Conservation (phyloP, 1,140 invertebrate species). For the Liolophura sinensis region DNA sequence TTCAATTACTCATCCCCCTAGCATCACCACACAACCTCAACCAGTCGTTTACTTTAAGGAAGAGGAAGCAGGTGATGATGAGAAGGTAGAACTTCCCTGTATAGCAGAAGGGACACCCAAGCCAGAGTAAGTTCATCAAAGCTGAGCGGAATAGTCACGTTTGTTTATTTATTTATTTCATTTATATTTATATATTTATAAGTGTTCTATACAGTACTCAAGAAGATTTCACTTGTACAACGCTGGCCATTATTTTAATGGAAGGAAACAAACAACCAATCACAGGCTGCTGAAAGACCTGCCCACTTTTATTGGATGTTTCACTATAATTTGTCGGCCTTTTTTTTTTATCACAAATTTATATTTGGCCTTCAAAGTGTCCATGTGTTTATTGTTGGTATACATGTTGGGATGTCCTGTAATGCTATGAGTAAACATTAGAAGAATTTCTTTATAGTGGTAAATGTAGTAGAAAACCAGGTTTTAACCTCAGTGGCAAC, state of each 20-base stretch:
- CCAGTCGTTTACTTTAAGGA: constrained; percentile 35
- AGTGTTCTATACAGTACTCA: background rate
- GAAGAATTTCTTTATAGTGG: too few relatives aligned
- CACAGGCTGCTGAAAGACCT: too few relatives aligned
- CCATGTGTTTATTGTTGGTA: too few relatives aligned
- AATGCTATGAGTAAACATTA: too few relatives aligned
- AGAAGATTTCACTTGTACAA: too few relatives aligned
- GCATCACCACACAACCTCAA: constrained; percentile 30
- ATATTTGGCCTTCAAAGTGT: too few relatives aligned
- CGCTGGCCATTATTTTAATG: background rate
- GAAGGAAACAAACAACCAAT: background rate
- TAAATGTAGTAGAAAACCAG: too few relatives aligned
- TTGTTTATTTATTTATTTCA: background rate
- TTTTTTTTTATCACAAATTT: too few relatives aligned
- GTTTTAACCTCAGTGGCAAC: too few relatives aligned
- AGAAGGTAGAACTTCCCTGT: constrained; percentile 41
- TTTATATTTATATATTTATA: background rate
- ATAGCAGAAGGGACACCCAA: constrained; percentile 33
- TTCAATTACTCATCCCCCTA: constrained; percentile 30
- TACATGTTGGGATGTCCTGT: too few relatives aligned
- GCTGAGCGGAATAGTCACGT: too few relatives aligned
- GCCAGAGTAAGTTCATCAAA: constrained; percentile 39
- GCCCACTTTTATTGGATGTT: background rate
- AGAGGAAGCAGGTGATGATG: constrained; percentile 9
- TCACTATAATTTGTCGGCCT: too few relatives aligned